Percentiles rank a stretch among this genome's conserved stretches.
Conservation (phyloP, 2,888 invertebrate genomes). For the Pachliopta kotzebuea region DNA sequence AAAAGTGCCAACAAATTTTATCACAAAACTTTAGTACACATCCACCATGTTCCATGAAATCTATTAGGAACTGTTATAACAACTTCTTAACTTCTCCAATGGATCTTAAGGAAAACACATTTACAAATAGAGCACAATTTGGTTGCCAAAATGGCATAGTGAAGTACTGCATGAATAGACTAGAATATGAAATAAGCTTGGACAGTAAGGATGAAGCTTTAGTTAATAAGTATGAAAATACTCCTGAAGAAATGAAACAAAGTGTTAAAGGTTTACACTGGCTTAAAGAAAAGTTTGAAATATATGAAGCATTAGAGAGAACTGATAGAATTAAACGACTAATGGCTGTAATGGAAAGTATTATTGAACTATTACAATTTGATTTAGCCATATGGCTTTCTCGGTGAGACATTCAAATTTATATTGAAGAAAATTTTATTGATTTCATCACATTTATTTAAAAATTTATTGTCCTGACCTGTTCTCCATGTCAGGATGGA, state of each 20-base stretch:
- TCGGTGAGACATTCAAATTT: conserved; percentile 51
- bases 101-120: conserved; percentile 54
- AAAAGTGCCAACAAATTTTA: conserved; percentile 60
- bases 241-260: conserved; percentile 58
- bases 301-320: conserved; percentile 60
- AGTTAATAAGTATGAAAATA: conserved; percentile 53
- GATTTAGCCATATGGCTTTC: conserved; percentile 80
- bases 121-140: conserved; percentile 57
- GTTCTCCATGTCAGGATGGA: too few species aligned
- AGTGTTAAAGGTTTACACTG: conserved; percentile 61
- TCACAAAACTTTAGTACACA: conserved; percentile 60
- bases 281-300: conserved; percentile 67
- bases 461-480: too few species aligned
- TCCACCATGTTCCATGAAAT: conserved; percentile 57
- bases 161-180: conserved; percentile 63
- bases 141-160: conserved; percentile 57
- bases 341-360: conserved; percentile 69
- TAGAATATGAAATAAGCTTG: conserved; percentile 59
- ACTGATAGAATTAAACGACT: conserved; percentile 72
- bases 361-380: conserved; percentile 76
- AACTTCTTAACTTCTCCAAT: conserved; percentile 60
- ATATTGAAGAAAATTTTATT: neutral
- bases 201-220: conserved; percentile 58
- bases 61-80: conserved; percentile 56
- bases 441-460: neutral